These are phyloP conservation scores for Umimayanthus kanabou DNA, from an alignment of 92 coral and sea anemone genomes.

Conservation along the genomic window DNA sequence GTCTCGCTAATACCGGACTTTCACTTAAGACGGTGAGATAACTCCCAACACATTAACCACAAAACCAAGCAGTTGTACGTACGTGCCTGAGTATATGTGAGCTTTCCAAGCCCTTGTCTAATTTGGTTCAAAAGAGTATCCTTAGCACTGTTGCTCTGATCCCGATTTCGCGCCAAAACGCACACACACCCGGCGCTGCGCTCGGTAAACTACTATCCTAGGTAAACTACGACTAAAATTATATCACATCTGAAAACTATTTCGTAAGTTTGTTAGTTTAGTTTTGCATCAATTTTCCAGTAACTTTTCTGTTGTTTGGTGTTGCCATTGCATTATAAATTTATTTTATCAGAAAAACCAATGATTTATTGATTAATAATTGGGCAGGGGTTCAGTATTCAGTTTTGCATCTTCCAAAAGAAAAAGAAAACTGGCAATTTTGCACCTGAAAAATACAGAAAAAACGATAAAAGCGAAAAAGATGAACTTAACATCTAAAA, in stretches of 20 bases:
- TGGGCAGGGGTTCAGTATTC: not conserved
- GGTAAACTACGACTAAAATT: not conserved
- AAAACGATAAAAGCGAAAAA: too few relatives aligned
- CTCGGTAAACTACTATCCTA: not conserved
- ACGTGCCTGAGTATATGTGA: too few relatives aligned
- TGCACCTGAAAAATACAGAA: not conserved
- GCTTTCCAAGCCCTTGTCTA: not conserved
- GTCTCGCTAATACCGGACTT: not conserved
- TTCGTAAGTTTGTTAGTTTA: not conserved
- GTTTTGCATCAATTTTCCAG: not conserved
- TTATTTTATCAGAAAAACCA: too few relatives aligned
- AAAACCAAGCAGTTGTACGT: not conserved
- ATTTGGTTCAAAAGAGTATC: not conserved
- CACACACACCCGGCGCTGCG: not conserved
- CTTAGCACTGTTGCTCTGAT: not conserved
- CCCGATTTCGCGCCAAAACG: not conserved
- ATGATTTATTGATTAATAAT: not conserved
- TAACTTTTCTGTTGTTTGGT: not conserved
- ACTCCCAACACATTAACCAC: not conserved
- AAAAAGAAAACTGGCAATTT: too few relatives aligned
- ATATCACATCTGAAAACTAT: not conserved
- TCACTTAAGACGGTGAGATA: not conserved
- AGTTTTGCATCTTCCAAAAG: not conserved
- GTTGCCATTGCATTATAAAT: not conserved
- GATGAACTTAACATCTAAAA: too few relatives aligned